Base-by-base conservation (phyloP, 2,797 vertebrate genomes). In the Helarctos malayanus region DNA sequence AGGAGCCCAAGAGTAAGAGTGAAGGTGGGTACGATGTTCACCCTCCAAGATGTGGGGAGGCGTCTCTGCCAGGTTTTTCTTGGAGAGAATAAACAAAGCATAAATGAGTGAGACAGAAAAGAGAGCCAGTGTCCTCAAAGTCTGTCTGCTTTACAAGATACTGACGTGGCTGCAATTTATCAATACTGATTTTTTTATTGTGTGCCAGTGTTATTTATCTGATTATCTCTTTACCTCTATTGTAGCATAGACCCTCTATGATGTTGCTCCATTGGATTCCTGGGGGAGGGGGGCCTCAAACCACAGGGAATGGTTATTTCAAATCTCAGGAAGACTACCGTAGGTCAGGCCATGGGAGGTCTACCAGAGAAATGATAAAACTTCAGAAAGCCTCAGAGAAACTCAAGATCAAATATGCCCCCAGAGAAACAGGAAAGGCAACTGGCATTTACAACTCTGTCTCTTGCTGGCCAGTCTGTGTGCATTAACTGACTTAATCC, bases 381-480 rank as follows among this genome's bases (percentile, higher is more conserved):
- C 29, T 54, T 94, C 76, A 85, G 57, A 88, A 93, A 89, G 38
- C 57, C 61, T 80, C 71, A 4, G 8, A 89, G 35, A 84, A 85
- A 76, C 47, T 29, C 75, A 45, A 47, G 5, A 88, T 91, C 71
- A 95, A 84, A 73, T 9, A 14, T 15, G 71, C 65, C 80, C 80
- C 52, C 63, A 29, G 80, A 95, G 27, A 91, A 65, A 13, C 32
- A 54, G 38, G 63, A 88, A 94, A 23, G 47, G 15, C 9, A 5
- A 23, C 12, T 25, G n/a, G 49, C 45, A n/a, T 80, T 80, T 65
- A n/a, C 83, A 21, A 45, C 11, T 5, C 41, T 1, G 11, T n/a
- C 29, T 93, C 21, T 32, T 14, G 59, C 47, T 9, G 45, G 65
- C 32, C 54, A 1, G 9, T 69, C 61, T 25, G 2, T 7, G 19